A percentile compares a stretch with the other conserved stretches of the same genome.
phyloP scores from a whole-genome alignment of 2,888 invertebrate species.

The Serripes groenlandicus region DNA sequence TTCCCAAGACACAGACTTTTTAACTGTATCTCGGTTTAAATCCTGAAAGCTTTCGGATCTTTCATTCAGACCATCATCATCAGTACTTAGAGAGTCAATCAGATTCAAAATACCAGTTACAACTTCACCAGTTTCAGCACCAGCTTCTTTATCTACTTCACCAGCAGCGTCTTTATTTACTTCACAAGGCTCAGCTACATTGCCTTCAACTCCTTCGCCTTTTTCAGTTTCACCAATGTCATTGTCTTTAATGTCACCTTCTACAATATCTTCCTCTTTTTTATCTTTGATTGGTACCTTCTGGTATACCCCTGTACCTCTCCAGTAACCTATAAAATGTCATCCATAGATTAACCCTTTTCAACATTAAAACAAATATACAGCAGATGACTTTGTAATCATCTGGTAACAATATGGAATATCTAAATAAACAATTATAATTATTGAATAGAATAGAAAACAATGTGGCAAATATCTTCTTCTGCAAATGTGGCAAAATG shows the following conservation, averaged over 20 bases:
- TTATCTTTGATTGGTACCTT: constrained; percentile 55
- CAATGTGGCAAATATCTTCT: too few species aligned
- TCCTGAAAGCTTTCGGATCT: constrained; percentile 19
- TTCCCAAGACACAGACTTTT: constrained; percentile 50
- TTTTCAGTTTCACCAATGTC: constrained; percentile 12
- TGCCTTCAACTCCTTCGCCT: background rate
- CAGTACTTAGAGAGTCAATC: constrained; percentile 4
- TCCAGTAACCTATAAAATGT: constrained; percentile 57
- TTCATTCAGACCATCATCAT: constrained; percentile 15
- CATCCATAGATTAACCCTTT: background rate
- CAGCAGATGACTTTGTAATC: too few species aligned
- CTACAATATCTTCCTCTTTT: constrained; percentile 18
- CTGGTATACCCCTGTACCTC: constrained; percentile 55
- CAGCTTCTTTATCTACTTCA: background rate
- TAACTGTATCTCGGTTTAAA: constrained; percentile 19
- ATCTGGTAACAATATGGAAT: too few species aligned
- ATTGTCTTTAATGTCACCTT: background rate
- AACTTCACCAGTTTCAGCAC: background rate
- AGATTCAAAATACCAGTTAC: background rate
- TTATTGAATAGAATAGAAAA: too few species aligned
- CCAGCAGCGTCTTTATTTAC: background rate
- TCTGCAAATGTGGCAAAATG: too few species aligned
- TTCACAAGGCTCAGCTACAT: background rate
- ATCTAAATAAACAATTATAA: too few species aligned
- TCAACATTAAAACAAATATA: background rate